Evolutionary conservation across 2,888 invertebrate species (phyloP), one percentile per base, ranked within the genome.

Genomic region (Aphidoletes aphidimyza): DNA sequence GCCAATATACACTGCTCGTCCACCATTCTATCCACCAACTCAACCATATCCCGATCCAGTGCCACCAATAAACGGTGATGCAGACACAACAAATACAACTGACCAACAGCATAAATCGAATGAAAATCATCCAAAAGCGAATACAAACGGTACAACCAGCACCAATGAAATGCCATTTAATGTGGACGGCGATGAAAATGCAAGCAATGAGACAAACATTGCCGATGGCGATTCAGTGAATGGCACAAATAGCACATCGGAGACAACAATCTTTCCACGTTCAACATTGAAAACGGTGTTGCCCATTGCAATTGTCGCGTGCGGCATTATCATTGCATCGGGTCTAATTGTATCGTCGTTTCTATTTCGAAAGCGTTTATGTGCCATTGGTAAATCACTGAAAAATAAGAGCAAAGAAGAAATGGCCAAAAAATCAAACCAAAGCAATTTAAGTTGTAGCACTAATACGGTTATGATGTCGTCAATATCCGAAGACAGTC

Each of bases 311-410:
- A 87, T 94, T 36, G 93, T 94, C 14, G 92, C 95, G 83, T 93
- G 93, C 87, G 93, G 92, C 3, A 91, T 96, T 83, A 93, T 95
- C 85, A 89, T 94, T 3, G 92, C 94, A 30, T 93, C 94, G 3
- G 93, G 93, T 30, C 42, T 83, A 45, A 91, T 92, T 81, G 92
- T 94, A 0, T 92, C 93, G 22, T 92, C 94, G 87, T 92, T 88
- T 85, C 85, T 95, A 85, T 93, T 95, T 86, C 93, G 95, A 87
- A 94, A 93, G 88, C 94, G 93, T 87, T 92, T 95, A 85, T 94
- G 93, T 54, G 92, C 92, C 78, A 93, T 93, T 88, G 90, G 92
- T n/a, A 94, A 93, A 87, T 92, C 91, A 42, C 87, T 90, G 30
- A 89, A 90, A 86, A 89, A 89, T 86, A 89, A 89, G 86, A 92